Evolutionary conservation across 2,113 vertebrate genomes (phyloP), one percentile per base, ranked within the genome.

Genomic region (Mirounga angustirostris): DNA sequence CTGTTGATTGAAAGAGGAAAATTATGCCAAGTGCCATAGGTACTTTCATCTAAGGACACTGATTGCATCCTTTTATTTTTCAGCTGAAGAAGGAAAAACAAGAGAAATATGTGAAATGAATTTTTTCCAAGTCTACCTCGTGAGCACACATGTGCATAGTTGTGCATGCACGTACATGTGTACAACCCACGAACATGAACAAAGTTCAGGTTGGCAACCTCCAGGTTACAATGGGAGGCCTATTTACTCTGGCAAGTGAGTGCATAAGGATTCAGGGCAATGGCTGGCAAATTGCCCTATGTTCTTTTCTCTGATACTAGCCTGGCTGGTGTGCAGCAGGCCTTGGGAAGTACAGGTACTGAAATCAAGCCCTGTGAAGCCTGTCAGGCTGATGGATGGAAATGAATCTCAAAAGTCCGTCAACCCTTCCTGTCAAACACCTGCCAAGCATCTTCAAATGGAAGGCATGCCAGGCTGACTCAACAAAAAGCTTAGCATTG

Each of bases 391-490:
- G 0, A 0, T 13, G 71, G 0, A 0, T 30, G 43, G 79, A 1
- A 1, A 36, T 0, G 18, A 97, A 76, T 43, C 63, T 67, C 59
- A 0, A 0, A 82, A 43, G 89, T 15, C 90, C 81, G 16, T 79
- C 95, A 94, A 4, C 15, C 0, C 33, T 54, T 83, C 92, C 94
- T 84, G 52, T 78, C 58, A 93, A 0, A 0, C 90, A 22, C 50
- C 50, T 97, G 92, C 52, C 91, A 65, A 85, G 61, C 3, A 13
- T 92, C 96, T 96, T 69, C 0, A 0, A 85, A 78, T 26, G 79
- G 84, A 93, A 96, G 97, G 90, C 50, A 90, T 3, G 9, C 46
- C 76, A 36, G 71, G 78, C 0, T 11, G 85, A 83, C 54, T 18
- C 0, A 1, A 33, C 2, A 3, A 5, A 4, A 3, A 46, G 28